These are phyloP conservation scores for Argyresthia goedartella DNA, from an alignment of 2,888 invertebrate species.

Conservation along the genomic window DNA sequence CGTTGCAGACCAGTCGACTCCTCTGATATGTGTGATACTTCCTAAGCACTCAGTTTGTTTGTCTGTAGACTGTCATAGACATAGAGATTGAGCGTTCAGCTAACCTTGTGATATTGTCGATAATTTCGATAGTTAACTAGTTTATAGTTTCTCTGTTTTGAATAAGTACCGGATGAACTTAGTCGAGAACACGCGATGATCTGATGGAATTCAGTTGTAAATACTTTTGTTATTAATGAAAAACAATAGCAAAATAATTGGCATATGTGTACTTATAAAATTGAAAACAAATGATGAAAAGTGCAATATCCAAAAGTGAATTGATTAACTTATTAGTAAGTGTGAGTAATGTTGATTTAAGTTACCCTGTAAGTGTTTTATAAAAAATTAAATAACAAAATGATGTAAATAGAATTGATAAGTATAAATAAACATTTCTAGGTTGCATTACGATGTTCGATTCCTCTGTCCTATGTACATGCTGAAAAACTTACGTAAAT, in stretches of 20 bases:
- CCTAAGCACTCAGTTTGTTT: background rate
- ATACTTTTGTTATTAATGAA: background rate
- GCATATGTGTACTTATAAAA: conserved; percentile 56
- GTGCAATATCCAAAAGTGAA: background rate
- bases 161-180: conserved; percentile 31
- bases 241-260: conserved; percentile 25
- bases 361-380: background rate
- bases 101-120: background rate
- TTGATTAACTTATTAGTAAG: background rate
- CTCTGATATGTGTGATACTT: background rate
- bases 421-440: too few species aligned
- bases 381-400: background rate
- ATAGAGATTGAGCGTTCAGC: background rate
- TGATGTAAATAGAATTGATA: too few species aligned
- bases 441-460: too few species aligned
- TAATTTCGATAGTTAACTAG: background rate
- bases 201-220: background rate
- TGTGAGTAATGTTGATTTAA: background rate
- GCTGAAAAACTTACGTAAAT: too few species aligned
- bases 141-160: conserved; percentile 10
- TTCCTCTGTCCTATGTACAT: too few species aligned
- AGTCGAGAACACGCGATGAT: conserved; percentile 62
- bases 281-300: background rate
- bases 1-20: too few species aligned
- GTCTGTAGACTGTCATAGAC: background rate